Percentiles rank a stretch among this genome's conserved stretches.
phyloP scores from a whole-genome alignment of 1,140 invertebrate species.

The Drosophila lini region DNA sequence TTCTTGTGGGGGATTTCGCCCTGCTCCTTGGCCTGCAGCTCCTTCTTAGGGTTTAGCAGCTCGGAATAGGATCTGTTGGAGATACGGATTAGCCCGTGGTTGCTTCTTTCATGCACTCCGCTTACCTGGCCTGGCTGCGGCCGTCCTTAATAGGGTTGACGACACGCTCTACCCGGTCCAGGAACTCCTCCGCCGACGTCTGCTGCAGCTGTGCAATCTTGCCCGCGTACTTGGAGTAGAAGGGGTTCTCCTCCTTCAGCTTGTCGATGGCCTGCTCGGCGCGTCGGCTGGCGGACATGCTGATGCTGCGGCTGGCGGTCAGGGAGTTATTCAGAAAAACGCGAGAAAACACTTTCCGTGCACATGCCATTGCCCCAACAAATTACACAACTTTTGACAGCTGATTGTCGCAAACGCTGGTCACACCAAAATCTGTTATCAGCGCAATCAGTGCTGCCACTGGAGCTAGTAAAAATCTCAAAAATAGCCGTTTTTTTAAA shows the following conservation, averaged over 20 bases:
- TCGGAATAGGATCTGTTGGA: constrained; percentile 72
- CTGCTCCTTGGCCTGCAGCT: constrained; percentile 51
- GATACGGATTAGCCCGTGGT: not conserved
- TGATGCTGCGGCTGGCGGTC: constrained; percentile 53
- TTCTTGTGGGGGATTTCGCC: constrained; percentile 85
- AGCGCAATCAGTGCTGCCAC: too few relatives aligned
- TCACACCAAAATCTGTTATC: too few relatives aligned
- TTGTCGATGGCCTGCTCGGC: constrained; percentile 79
- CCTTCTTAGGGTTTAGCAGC: constrained; percentile 86
- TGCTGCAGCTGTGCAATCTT: constrained; percentile 91
- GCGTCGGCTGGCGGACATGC: constrained; percentile 68
- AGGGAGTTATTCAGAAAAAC: constrained; percentile 41
- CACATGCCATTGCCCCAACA: constrained; percentile 57
- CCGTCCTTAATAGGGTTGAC: constrained; percentile 83
- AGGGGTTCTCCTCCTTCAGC: constrained; percentile 88
- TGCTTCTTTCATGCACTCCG: accelerated
- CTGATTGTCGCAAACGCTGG: constrained; percentile 36
- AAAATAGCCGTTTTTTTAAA: too few relatives aligned
- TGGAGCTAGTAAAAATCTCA: too few relatives aligned
- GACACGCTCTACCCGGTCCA: constrained; percentile 87
- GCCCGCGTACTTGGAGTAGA: constrained; percentile 92
- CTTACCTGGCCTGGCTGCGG: constrained; percentile 83
- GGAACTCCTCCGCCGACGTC: constrained; percentile 90
- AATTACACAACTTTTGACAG: constrained; percentile 28
- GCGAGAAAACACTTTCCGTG: constrained; percentile 50